Evolutionary conservation across 2,113 vertebrate genomes (phyloP).

Genomic region (Sclerurus mexicanus): DNA sequence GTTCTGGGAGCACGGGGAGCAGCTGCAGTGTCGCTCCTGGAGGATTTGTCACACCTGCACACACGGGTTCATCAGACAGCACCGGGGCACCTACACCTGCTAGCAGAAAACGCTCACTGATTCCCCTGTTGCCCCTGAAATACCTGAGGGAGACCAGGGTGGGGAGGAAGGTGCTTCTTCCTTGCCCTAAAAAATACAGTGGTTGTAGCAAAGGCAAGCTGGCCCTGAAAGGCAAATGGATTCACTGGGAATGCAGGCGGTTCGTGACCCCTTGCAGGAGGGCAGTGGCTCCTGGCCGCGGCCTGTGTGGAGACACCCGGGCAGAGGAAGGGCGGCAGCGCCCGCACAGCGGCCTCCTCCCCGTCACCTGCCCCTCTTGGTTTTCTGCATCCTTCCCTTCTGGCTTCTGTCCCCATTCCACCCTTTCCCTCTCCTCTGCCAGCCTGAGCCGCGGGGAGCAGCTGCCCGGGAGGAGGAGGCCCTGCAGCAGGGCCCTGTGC

Average conservation of each 20-base stretch:
- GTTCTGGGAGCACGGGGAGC: background rate
- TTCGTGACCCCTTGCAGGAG: background rate
- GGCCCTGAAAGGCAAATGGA: background rate
- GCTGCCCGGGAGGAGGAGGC: background rate
- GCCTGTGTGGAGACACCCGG: background rate
- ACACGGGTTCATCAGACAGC: background rate
- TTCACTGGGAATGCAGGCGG: background rate
- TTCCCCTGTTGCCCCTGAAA: background rate
- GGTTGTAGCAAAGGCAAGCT: background rate
- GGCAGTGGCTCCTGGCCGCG: background rate
- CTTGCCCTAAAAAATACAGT: background rate
- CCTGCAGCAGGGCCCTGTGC: background rate
- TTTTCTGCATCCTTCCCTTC: background rate
- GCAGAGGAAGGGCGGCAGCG: background rate
- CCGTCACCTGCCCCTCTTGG: rapidly evolving
- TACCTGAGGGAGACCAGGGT: background rate
- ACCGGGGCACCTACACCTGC: background rate
- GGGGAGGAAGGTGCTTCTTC: background rate
- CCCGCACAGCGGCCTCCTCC: background rate
- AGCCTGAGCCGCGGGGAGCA: background rate
- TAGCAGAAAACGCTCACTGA: background rate
- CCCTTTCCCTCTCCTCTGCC: background rate
- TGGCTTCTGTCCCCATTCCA: background rate
- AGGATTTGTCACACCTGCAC: background rate
- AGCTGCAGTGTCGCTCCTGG: rapidly evolving